A percentile compares a stretch with the other conserved stretches of the same genome.
These are phyloP conservation scores for Chaetophractus vellerosus DNA, from an alignment of 2,797 vertebrate genomes.

Conservation along the genomic window DNA sequence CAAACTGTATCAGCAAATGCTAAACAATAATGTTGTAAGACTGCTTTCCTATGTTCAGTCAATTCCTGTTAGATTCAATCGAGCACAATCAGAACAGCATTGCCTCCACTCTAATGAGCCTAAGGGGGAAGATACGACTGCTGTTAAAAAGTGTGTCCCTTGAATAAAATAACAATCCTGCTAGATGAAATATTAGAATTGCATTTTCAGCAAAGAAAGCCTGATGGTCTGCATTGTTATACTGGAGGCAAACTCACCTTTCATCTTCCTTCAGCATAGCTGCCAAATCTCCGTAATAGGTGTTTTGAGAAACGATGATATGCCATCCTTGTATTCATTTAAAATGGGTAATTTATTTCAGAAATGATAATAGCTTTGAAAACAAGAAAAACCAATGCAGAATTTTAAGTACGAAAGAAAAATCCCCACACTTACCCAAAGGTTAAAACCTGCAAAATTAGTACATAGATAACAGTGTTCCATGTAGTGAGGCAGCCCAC, in stretches of 20 bases:
- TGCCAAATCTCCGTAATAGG: neutral
- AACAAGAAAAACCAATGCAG: slow-evolving; percentile 59
- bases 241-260: slow-evolving; percentile 28
- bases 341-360: slow-evolving; percentile 53
- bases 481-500: neutral
- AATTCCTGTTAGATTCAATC: slow-evolving; percentile 83
- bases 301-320: slow-evolving; percentile 35
- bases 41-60: slow-evolving; percentile 80
- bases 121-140: slow-evolving; percentile 73
- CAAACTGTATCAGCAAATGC: slow-evolving; percentile 84
- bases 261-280: slow-evolving; percentile 43
- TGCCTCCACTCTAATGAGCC: slow-evolving; percentile 82
- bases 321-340: slow-evolving; percentile 52
- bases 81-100: slow-evolving; percentile 79
- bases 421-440: slow-evolving; percentile 25
- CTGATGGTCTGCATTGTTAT: slow-evolving; percentile 61
- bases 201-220: slow-evolving; percentile 63
- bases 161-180: slow-evolving; percentile 68
- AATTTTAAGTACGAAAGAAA: slow-evolving; percentile 74
- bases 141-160: slow-evolving; percentile 58
- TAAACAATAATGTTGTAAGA: slow-evolving; percentile 83
- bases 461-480: neutral
- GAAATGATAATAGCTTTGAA: slow-evolving; percentile 70
- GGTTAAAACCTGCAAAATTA: slow-evolving; percentile 23
- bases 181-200: slow-evolving; percentile 69